These are phyloP conservation scores for Gila robusta DNA, from an alignment of 2,797 vertebrate species.

Conservation along the genomic window DNA sequence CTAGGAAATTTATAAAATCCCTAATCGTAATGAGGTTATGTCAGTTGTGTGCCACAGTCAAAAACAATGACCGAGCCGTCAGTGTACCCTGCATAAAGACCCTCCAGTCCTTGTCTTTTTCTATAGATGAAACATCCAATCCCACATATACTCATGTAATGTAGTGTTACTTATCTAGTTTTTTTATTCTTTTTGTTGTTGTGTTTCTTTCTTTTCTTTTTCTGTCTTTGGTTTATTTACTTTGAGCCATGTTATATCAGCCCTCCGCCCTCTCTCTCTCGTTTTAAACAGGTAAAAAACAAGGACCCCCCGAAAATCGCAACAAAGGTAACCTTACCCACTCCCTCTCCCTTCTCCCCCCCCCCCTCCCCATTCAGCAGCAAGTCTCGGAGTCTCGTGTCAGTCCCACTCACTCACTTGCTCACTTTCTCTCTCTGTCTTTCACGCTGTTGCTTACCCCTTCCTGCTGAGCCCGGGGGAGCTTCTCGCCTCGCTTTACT, in stretches of 20 bases:
- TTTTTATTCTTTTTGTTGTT: slow-evolving; percentile 73
- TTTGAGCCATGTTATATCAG: slow-evolving; percentile 87
- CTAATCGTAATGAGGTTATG: not conserved
- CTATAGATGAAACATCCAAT: slow-evolving; percentile 65
- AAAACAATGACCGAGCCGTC: slow-evolving; percentile 39
- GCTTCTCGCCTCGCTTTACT: slow-evolving; percentile 84
- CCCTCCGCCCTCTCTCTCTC: slow-evolving; percentile 92
- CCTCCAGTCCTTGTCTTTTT: slow-evolving; percentile 56
- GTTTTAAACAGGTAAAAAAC: slow-evolving; percentile 99
- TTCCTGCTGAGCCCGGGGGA: slow-evolving; percentile 82
- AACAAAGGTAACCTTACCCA: slow-evolving; percentile 99
- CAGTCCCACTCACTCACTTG: slow-evolving; percentile 77
- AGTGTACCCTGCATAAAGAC: slow-evolving; percentile 32
- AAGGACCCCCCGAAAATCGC: slow-evolving; percentile 99
- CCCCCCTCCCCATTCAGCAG: slow-evolving; percentile 75
- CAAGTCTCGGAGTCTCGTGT: slow-evolving; percentile 79
- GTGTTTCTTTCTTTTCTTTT: slow-evolving; percentile 55
- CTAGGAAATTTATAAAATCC: not conserved
- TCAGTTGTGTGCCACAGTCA: slow-evolving; percentile 38
- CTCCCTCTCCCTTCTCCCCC: slow-evolving; percentile 77
- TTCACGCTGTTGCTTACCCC: slow-evolving; percentile 67
- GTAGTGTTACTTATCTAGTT: slow-evolving; percentile 75
- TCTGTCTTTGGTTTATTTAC: slow-evolving; percentile 77
- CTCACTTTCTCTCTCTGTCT: slow-evolving; percentile 65
- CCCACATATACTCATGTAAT: slow-evolving; percentile 74